Evolutionary conservation across 2,888 invertebrate genomes (phyloP), one percentile per base, ranked within the genome.

Genomic region (Andrena camellia): DNA sequence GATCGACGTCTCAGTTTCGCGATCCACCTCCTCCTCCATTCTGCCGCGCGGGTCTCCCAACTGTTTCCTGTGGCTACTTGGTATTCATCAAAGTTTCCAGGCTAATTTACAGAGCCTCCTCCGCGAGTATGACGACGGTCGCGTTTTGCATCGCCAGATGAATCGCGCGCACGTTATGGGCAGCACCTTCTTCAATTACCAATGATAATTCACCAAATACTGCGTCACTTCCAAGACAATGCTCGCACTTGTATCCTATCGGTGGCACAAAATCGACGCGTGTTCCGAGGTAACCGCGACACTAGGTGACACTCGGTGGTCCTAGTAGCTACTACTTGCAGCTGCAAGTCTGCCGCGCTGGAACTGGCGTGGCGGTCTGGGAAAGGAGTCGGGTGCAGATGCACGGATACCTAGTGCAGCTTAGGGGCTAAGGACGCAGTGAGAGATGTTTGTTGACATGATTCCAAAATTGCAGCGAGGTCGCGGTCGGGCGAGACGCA

Each of bases 401-500:
- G 42, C 66, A 26, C 57, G 62, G 31, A 26, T 48, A 10, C n/a
- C 78, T 64, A 17, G 63, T 20, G 31, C 63, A 29, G 52, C 63
- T 71, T 50, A 69, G 69, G 72, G 75, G 76, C 71, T 74, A 68
- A 75, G 75, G 70, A 83, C 73, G 84, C 17, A 81, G 80, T 52
- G 85, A 64, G 85, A 64, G 68, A 68, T 77, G 82, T 92, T 89
- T 90, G 91, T 92, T 91, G 92, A 90, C 88, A 90, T 89, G 86
- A 89, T 90, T 91, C 91, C 91, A 90, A 91, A 93, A 91, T 90
- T 85, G 79, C 84, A 81, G 81, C 85, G 78, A 81, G 68, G 72
- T 81, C 77, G 78, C 62, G 69, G 60, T 29, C 33, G 35, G 20
- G 8, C n/a, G 7, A 29, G 77, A 81, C 89, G 90, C 90, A 86